Evolutionary conservation across 1,140 invertebrate genomes (phyloP).

Genomic region (Heliconius eleuchia): DNA sequence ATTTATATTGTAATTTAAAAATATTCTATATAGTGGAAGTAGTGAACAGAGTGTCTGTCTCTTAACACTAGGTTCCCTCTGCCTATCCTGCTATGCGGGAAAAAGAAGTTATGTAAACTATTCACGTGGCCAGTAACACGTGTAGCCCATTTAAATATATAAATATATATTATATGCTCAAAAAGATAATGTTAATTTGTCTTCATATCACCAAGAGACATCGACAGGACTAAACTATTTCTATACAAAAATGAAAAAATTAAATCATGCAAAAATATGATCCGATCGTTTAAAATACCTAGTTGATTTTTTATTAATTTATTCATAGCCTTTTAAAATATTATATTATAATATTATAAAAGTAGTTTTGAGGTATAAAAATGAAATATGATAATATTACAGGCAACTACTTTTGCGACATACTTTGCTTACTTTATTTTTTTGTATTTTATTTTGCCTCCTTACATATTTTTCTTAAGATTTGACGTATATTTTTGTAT

Average conservation of each 20-base stretch:
- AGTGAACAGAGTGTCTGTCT: no score
- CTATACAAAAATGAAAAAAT: neutral
- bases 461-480: no score
- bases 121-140: no score
- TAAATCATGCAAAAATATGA: conserved; percentile 13
- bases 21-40: no score
- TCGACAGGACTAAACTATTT: neutral
- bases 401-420: neutral
- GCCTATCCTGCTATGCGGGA: no score
- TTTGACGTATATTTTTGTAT: no score
- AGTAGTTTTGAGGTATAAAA: neutral
- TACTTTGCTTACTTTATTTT: no score
- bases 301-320: conserved; percentile 15
- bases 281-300: conserved; percentile 17
- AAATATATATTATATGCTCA: neutral
- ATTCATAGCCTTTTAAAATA: conserved; percentile 22
- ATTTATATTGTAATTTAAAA: no score
- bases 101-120: no score
- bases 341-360: conserved; percentile 6
- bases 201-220: neutral
- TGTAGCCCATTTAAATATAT: neutral
- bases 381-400: conserved; percentile 8
- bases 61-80: no score
- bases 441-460: no score
- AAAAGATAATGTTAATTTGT: neutral